Evolutionary conservation across 2,113 vertebrate genomes (phyloP).

Genomic region (human): GRCh38 chr1:92465501-92466000

Average conservation of each 20-base stretch:
- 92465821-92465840: background rate
- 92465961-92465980: background rate
- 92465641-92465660: background rate
- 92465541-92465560: background rate
- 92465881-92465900: background rate
- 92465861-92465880: background rate
- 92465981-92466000: background rate
- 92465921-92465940: background rate
- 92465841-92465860: background rate
- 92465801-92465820: background rate
- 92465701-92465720: background rate
- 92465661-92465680: background rate
- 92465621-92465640: background rate
- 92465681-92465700: background rate
- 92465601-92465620: background rate
- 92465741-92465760: background rate
- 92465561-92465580: background rate
- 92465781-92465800: no score
- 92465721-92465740: background rate
- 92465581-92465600: background rate
- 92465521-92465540: background rate
- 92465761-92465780: background rate
- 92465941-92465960: background rate
- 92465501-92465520: background rate
- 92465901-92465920: background rate